Percentiles rank a stretch among this genome's conserved stretches.
Conservation (phyloP, 1,140 invertebrate genomes). For the Hyposmocoma kahamanoa region DNA sequence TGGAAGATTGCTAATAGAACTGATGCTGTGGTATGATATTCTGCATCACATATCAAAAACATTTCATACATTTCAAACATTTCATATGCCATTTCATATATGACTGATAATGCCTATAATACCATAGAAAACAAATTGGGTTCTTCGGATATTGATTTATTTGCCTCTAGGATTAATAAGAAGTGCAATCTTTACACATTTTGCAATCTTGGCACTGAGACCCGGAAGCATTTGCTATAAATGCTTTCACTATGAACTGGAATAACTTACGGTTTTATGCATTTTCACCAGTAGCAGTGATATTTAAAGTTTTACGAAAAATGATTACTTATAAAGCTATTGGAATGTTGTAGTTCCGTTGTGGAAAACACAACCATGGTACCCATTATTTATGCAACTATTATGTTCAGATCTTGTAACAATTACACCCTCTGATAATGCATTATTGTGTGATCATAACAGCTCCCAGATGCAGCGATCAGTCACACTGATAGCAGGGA, state of each 20-base stretch:
- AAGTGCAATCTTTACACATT: constrained; percentile 24
- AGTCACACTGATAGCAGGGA: neutral
- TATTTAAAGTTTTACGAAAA: neutral
- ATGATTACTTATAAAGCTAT: neutral
- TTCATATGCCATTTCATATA: too few relatives aligned
- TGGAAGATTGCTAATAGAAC: too few relatives aligned
- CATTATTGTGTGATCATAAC: neutral
- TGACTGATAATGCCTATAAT: constrained; percentile 10
- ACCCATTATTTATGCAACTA: neutral
- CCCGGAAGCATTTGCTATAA: constrained; percentile 11
- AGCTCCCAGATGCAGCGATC: neutral
- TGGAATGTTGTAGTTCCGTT: neutral
- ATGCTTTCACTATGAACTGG: constrained; percentile 7
- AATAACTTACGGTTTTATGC: neutral
- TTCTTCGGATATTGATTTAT: constrained; percentile 21
- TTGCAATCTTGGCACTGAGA: too few relatives aligned
- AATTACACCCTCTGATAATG: neutral
- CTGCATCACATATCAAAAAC: too few relatives aligned
- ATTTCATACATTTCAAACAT: too few relatives aligned
- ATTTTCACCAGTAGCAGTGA: neutral
- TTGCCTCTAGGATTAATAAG: constrained; percentile 19
- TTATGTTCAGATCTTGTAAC: neutral
- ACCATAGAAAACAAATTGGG: constrained; percentile 13
- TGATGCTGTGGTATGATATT: too few relatives aligned
- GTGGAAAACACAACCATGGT: neutral